phyloP scores from a whole-genome alignment of 2,888 invertebrate genomes.

The Drosophila histrio region DNA sequence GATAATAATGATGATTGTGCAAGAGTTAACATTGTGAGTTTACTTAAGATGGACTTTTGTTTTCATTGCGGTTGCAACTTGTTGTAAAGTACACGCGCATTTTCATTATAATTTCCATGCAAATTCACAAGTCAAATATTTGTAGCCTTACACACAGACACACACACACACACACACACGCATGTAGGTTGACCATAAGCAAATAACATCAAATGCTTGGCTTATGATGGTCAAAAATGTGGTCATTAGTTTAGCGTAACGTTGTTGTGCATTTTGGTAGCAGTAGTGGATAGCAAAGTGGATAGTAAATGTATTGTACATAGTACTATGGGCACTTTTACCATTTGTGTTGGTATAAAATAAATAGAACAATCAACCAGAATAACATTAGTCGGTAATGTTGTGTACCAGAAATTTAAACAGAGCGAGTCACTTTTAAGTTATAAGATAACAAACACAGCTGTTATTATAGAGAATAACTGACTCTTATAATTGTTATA shows the following conservation, averaged over 20 bases:
- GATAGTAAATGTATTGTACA: no score
- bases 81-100: slow-evolving; percentile 15
- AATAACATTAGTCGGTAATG: no score
- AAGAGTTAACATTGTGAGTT: slow-evolving; percentile 20
- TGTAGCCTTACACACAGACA: slow-evolving; percentile 4
- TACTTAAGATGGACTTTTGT: slow-evolving; percentile 15
- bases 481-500: no score
- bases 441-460: no score
- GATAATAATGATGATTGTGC: background rate
- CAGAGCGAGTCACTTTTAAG: no score
- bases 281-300: background rate
- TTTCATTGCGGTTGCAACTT: slow-evolving; percentile 27
- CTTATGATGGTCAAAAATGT: slow-evolving; percentile 15
- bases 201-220: slow-evolving; percentile 25
- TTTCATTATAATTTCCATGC: slow-evolving; percentile 39
- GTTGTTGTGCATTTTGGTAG: background rate
- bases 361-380: no score
- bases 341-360: no score
- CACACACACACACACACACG: background rate
- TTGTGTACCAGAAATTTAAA: no score
- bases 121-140: slow-evolving; percentile 43
- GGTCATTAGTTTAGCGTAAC: background rate
- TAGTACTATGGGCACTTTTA: no score
- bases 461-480: no score
- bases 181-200: slow-evolving; percentile 14